These are phyloP conservation scores for Melanotaenia trifasciata DNA, from an alignment of 2,797 vertebrate species.

Conservation along the genomic window DNA sequence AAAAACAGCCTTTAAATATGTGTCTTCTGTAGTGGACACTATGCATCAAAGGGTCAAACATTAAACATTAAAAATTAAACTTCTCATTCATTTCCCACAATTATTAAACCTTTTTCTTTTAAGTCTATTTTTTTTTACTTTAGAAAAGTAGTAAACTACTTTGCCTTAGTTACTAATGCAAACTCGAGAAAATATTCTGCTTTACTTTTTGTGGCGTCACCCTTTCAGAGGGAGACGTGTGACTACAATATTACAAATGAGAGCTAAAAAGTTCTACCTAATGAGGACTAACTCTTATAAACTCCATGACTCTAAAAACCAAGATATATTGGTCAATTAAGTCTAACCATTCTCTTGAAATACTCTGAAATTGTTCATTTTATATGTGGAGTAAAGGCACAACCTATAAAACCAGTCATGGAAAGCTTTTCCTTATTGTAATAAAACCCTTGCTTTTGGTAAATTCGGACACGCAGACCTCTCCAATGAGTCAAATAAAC, in stretches of 20 bases:
- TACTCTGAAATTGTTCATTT: conserved; percentile 16
- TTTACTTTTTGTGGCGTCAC: conserved; percentile 40
- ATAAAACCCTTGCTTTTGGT: not conserved
- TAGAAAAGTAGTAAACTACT: too few relatives aligned
- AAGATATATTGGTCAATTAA: conserved; percentile 31
- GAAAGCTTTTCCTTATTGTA: not conserved
- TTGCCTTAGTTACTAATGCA: not conserved
- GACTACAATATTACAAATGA: conserved; percentile 21
- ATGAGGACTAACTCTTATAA: conserved; percentile 39
- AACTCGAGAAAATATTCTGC: conserved; percentile 24
- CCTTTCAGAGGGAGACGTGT: conserved; percentile 12
- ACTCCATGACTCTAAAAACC: conserved; percentile 10
- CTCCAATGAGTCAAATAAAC: not conserved
- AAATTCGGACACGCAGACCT: not conserved
- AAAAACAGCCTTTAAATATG: too few relatives aligned
- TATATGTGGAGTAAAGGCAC: not conserved
- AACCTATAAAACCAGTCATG: conserved; percentile 12
- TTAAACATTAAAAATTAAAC: not conserved
- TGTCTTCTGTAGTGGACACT: too few relatives aligned
- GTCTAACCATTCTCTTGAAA: conserved; percentile 31
- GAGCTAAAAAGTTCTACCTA: conserved; percentile 7
- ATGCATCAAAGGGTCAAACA: too few relatives aligned
- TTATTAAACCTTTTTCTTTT: not conserved
- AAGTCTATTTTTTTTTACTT: too few relatives aligned
- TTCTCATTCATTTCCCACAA: not conserved